A percentile compares a stretch with the other conserved stretches of the same genome.
phyloP scores from a whole-genome alignment of 2,797 vertebrate species.

The Buceros bicornis region DNA sequence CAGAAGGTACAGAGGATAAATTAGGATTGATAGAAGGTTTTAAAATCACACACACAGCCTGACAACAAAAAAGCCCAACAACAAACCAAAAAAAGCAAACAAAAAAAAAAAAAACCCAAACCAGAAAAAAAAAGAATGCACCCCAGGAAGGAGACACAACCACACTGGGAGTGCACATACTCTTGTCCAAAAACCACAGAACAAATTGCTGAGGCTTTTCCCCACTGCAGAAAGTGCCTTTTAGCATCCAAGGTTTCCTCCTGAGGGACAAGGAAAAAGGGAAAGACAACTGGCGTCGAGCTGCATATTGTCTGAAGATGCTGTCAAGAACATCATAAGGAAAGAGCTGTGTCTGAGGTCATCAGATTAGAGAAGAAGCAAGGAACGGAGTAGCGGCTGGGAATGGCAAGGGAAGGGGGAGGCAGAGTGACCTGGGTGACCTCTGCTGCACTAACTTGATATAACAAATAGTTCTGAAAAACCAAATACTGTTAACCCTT shows the following conservation, averaged over 20 bases:
- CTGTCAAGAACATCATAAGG: conserved; percentile 80
- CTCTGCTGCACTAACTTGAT: conserved; percentile 81
- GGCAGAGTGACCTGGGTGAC: conserved; percentile 66
- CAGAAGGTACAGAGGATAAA: background rate
- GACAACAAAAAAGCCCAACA: background rate
- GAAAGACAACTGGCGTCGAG: conserved; percentile 76
- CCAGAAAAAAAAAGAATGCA: background rate
- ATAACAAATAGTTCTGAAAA: conserved; percentile 83
- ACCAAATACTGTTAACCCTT: conserved; percentile 83
- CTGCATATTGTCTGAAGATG: conserved; percentile 70
- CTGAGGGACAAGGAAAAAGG: conserved; percentile 65
- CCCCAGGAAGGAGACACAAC: background rate
- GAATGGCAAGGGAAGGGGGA: background rate
- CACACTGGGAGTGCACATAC: background rate
- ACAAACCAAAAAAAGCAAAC: background rate
- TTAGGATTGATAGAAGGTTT: background rate
- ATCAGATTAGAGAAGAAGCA: conserved; percentile 76
- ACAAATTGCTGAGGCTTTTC: conserved; percentile 60
- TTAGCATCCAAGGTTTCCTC: conserved; percentile 72
- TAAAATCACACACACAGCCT: background rate
- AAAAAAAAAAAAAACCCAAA: background rate
- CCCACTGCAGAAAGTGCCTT: conserved; percentile 72
- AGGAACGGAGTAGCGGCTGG: conserved; percentile 39
- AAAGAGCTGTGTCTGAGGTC: conserved; percentile 79
- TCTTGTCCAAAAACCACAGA: conserved; percentile 71